Conservation (phyloP, 1,140 invertebrate genomes). For the Bradynema listronoti region DNA sequence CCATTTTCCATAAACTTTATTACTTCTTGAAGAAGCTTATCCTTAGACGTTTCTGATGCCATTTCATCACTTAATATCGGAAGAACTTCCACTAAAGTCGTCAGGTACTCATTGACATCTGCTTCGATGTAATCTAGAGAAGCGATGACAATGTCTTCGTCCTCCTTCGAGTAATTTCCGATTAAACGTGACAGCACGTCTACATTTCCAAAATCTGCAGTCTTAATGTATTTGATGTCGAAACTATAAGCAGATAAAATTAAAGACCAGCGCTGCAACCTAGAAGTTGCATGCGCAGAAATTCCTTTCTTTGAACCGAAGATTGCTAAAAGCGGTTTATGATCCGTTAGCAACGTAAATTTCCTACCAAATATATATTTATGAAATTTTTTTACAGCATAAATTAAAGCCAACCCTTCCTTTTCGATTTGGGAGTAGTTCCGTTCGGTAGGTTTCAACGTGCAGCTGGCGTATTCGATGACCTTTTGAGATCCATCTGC, state of each 20-base stretch:
- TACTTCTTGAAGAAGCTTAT: neutral
- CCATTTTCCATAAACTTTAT: neutral
- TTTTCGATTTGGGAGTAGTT: constrained; percentile 63
- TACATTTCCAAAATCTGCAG: constrained; percentile 11
- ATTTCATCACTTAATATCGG: constrained; percentile 2
- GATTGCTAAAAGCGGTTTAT: constrained; percentile 18
- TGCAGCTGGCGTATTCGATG: constrained; percentile 59
- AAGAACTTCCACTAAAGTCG: neutral
- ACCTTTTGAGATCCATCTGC: constrained; percentile 58
- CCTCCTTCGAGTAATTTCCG: constrained; percentile 3
- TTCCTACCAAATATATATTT: constrained; percentile 15
- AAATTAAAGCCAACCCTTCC: constrained; percentile 55
- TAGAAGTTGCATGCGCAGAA: constrained; percentile 13
- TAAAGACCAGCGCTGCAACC: constrained; percentile 13
- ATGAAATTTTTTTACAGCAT: constrained; percentile 17
- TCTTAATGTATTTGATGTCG: constrained; percentile 19
- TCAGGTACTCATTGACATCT: constrained; percentile 8
- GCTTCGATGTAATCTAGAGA: constrained; percentile 7
- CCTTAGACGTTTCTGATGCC: neutral
- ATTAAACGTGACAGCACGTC: constrained; percentile 18
- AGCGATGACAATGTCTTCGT: constrained; percentile 18
- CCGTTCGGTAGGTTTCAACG: constrained; percentile 59
- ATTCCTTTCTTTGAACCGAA: constrained; percentile 18
- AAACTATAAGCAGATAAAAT: constrained; percentile 11
- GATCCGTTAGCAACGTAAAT: constrained; percentile 16